phyloP scores from a whole-genome alignment of 2,113 vertebrate genomes.

The Sclerurus mexicanus region DNA sequence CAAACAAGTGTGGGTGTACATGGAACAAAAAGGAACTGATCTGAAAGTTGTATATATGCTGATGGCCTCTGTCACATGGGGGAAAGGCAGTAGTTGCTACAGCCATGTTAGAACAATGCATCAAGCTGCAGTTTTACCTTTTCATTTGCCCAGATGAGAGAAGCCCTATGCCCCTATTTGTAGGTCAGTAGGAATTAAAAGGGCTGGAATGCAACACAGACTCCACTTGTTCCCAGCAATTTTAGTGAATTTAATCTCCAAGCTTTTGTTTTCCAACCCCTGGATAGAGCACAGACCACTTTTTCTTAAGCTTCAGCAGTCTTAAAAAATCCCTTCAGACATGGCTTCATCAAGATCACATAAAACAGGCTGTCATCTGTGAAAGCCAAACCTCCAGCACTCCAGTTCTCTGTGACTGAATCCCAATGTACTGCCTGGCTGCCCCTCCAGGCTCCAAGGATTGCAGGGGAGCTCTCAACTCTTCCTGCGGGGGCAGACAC shows the following conservation, averaged over 20 bases:
- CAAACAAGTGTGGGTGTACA: background rate
- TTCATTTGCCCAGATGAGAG: background rate
- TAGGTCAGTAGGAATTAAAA: background rate
- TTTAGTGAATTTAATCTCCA: background rate
- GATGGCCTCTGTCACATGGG: background rate
- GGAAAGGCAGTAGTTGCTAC: background rate
- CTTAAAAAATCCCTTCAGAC: background rate
- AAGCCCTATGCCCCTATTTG: background rate
- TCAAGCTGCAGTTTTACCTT: background rate
- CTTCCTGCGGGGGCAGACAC: background rate
- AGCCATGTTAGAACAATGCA: background rate
- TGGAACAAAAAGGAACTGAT: background rate
- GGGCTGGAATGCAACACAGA: background rate
- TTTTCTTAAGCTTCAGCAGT: background rate
- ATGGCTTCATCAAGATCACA: background rate
- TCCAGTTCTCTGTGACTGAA: background rate
- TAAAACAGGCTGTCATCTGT: background rate
- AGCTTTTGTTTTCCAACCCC: background rate
- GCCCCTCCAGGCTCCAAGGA: background rate
- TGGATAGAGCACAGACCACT: background rate
- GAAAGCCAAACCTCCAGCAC: background rate
- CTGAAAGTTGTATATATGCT: background rate
- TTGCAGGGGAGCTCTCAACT: background rate
- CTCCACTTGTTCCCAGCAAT: background rate
- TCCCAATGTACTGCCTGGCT: background rate